Evolutionary conservation across 2,888 invertebrate genomes (phyloP), one percentile per base, ranked within the genome.

Genomic region (Ecliptopera silaceata): DNA sequence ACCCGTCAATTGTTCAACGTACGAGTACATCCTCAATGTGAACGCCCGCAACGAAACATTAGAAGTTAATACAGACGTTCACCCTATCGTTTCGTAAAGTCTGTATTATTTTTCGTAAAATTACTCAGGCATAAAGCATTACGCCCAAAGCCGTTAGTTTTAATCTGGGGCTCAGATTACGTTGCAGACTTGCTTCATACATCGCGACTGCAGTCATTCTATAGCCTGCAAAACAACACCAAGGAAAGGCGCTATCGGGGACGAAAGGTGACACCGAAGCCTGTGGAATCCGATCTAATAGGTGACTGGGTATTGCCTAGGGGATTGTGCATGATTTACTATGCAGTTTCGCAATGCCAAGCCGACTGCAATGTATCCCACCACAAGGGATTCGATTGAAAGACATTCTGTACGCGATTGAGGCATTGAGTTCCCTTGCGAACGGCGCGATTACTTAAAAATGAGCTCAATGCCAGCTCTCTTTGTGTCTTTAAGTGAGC

Each of bases 241-340:
- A 72, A 82, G 84, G 84, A 87, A 89, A 87, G 78, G 82, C 80
- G 75, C 75, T 83, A 87, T 85, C 80, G 83, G 75, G 81, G 81
- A 80, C 82, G 90, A 80, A 89, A 90, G 80, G 81, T 78, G 87
- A 91, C 86, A 88, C 90, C 84, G 72, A 72, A 75, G 83, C 77
- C 80, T 83, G 84, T 79, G 84, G 82, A 82, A 79, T 76, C 77
- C 76, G 74, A 74, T 75, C 69, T 79, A 61, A 75, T 77, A 75
- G 73, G 72, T 72, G 67, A 74, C 69, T 74, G 69, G 72, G 72
- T 70, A 72, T 70, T 72, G 66, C 67, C 59, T 67, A 59, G 64
- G 66, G 63, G 66, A 56, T 49, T 56, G 57, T 41, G 54, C 52
- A 55, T 60, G 54, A 62, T 63, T 61, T 63, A 63, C 32, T 54